A percentile compares a stretch with the other conserved stretches of the same genome.
These are phyloP conservation scores for Coenobita brevimanus DNA, from an alignment of 1,140 invertebrate genomes.

Conservation along the genomic window DNA sequence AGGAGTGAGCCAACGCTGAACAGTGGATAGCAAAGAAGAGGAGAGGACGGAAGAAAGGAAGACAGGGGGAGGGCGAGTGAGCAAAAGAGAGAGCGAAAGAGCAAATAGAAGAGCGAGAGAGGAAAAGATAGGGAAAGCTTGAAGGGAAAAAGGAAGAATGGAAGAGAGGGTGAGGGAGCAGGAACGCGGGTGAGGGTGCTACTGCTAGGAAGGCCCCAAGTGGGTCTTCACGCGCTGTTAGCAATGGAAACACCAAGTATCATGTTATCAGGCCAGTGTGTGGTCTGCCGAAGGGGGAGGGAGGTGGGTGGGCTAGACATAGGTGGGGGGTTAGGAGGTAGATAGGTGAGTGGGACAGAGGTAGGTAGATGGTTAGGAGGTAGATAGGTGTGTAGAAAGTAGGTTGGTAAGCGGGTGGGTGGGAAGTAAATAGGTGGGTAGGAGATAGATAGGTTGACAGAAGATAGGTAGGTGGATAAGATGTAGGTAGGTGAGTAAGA, in stretches of 20 bases:
- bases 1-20: no score
- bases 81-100: no score
- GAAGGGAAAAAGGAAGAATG: no score
- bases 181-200: no score
- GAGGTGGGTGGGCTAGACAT: neutral
- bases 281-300: neutral
- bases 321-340: neutral
- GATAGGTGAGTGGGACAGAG: neutral
- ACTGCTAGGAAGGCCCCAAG: no score
- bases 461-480: neutral
- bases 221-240: slow-evolving; percentile 43
- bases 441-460: neutral
- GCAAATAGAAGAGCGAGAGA: no score
- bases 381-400: neutral
- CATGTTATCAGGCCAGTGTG: slow-evolving; percentile 36
- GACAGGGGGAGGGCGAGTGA: no score
- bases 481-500: neutral
- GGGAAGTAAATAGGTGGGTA: neutral
- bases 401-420: neutral
- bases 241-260: slow-evolving; percentile 38
- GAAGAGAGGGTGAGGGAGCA: no score
- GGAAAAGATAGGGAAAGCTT: no score
- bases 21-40: no score
- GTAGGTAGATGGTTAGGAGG: neutral
- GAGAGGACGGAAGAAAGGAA: no score